A percentile compares a stretch with the other conserved stretches of the same genome.
Evolutionary conservation across 2,797 vertebrate species (phyloP).

Genomic region (Xenops minutus): DNA sequence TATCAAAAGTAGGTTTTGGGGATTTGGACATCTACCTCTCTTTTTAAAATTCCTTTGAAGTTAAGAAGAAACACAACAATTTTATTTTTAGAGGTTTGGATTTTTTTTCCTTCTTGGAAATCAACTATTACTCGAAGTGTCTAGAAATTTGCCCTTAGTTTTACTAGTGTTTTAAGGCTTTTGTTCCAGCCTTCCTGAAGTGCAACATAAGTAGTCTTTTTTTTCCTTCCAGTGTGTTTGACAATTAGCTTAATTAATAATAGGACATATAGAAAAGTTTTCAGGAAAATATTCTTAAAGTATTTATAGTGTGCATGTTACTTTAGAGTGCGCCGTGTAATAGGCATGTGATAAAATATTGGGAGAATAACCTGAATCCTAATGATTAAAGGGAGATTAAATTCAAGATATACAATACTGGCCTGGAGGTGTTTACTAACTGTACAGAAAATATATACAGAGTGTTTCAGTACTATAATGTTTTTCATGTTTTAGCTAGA

Average conservation of each 20-base stretch:
- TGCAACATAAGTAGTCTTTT: not conserved
- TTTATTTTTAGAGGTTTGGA: not conserved
- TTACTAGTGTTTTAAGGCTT: not conserved
- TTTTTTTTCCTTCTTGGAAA: not conserved
- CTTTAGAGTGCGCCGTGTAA: not conserved
- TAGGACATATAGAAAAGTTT: not conserved
- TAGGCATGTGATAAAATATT: not conserved
- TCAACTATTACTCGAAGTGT: not conserved
- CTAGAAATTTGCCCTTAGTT: not conserved
- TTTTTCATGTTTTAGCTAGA: not conserved
- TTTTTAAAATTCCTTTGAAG: not conserved
- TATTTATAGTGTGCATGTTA: not conserved
- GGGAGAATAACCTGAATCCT: not conserved
- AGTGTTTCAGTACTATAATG: not conserved
- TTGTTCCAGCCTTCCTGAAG: not conserved
- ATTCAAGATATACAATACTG: not conserved
- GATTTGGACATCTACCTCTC: not conserved
- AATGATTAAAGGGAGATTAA: constrained; percentile 18
- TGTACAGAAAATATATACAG: not conserved
- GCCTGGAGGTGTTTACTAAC: not conserved
- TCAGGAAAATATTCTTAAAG: not conserved
- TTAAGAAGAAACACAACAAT: not conserved
- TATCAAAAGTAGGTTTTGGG: not conserved
- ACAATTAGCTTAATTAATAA: not conserved
- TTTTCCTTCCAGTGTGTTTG: not conserved